Conservation (phyloP, 2,888 invertebrate genomes). For the Microchrysa polita region DNA sequence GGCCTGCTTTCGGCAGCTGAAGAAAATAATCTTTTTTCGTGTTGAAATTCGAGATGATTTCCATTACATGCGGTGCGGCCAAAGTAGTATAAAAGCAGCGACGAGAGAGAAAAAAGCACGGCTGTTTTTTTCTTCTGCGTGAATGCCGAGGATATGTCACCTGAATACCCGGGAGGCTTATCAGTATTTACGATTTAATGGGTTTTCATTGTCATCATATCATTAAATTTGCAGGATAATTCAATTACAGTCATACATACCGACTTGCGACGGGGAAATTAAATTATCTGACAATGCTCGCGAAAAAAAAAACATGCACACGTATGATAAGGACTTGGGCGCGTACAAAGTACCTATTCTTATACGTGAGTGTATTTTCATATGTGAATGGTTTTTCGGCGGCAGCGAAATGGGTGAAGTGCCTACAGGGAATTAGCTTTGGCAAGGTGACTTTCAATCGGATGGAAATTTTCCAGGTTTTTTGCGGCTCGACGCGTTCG, state of each 20-base stretch:
- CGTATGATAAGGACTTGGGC: not conserved
- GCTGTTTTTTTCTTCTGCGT: too few relatives aligned
- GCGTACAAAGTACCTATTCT: not conserved
- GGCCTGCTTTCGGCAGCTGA: too few relatives aligned
- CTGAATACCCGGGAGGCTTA: conserved; percentile 30
- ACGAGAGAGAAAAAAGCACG: not conserved
- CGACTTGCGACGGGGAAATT: conserved; percentile 27
- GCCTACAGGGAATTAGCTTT: too few relatives aligned
- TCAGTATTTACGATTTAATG: conserved; percentile 41
- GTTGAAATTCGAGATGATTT: too few relatives aligned
- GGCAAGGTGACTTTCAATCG: too few relatives aligned
- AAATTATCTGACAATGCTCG: not conserved
- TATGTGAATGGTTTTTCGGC: too few relatives aligned
- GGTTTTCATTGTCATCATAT: conserved; percentile 40
- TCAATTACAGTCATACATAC: conserved; percentile 32
- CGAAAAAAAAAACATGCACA: conserved; percentile 4
- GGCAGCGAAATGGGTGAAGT: too few relatives aligned
- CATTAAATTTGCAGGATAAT: conserved; percentile 39
- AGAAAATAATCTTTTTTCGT: too few relatives aligned
- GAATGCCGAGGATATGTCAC: not conserved
- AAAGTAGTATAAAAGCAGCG: not conserved
- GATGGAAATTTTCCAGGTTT: too few relatives aligned
- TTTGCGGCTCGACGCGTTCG: too few relatives aligned
- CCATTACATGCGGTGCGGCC: too few relatives aligned
- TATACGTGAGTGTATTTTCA: too few relatives aligned